Evolutionary conservation across 2,888 invertebrate species (phyloP), one percentile per base, ranked within the genome.

Genomic region (Cephus runcator): DNA sequence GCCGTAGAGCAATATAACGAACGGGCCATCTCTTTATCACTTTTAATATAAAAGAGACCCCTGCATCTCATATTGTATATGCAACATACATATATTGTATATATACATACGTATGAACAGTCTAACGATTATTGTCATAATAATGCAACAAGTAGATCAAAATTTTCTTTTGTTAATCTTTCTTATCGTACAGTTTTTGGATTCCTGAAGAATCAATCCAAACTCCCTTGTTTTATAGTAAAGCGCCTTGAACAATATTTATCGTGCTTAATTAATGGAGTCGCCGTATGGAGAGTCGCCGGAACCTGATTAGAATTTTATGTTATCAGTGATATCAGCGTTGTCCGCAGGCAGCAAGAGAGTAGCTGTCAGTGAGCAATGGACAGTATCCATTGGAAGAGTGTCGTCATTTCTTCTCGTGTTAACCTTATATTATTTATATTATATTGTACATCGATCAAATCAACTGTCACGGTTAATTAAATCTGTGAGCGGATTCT

Each of bases 321-420:
- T 35, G 76, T 85, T 88, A 86, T 88, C 87, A 79, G 82, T 69
- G 84, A 83, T 87, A 87, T 85, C 85, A 81, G 81, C 83, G 79
- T 23, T 56, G 77, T 78, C 82, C 81, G 79, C 79, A 79, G 68
- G 78, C 34, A 79, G 76, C 40, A 76, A 81, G 78, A 81, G 83
- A 82, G 77, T 80, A 79, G 75, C 75, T 80, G 82, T 79, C 82
- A 82, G 82, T 82, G 73, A 34, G 71, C 76, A 69, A 56, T 23
- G 56, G 56, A 56, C 56, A 56, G 23, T 56, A 56, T 15, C 56
- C 56, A 56, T 56, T 56, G 56, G 9, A 23, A 23, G 56, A 9
- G 56, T 56, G 23, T 56, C 56, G 56, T 23, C 0, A 56, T 23
- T 56, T 56, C 23, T 56, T 56, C 56, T 56, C 23, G 56, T 2